Evolutionary conservation across 2,888 invertebrate genomes (phyloP), one percentile per base, ranked within the genome.

Genomic region (Melanophora roralis): DNA sequence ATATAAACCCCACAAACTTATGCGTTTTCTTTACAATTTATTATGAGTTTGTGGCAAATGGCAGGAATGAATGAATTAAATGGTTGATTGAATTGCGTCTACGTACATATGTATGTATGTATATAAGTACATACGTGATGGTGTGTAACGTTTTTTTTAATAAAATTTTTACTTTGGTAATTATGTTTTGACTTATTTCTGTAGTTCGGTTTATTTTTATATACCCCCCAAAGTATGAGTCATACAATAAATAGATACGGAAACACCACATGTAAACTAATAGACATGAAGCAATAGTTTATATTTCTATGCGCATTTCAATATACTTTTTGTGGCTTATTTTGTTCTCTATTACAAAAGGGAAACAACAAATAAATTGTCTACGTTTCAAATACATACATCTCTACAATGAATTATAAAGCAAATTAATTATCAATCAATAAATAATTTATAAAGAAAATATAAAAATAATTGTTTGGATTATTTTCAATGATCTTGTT

Each of bases 261-360:
- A 27, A 27, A 59, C 23, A 64, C 72, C 72, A 60, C 75, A 75
- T 75, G 75, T 60, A 67, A 75, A 51, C 75, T 21, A 53, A 64
- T 64, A 65, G 49, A 49, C 43, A 53, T 68, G 51, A 68, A 75
- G 67, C 67, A 75, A 68, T 57, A 55, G 23, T 12, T 51, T 47
- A 65, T 38, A 59, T 59, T 59, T 59, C 38, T 67, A 53, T 67
- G 67, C 74, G 67, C 67, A 67, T 60, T 60, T 68, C 16, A 43
- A 14, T 43, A 43, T 11, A 19, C 43, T 27, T 51, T 0, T 71
- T 51, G 23, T 4, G 34, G 47, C 32, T 51, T 27, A 27, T 51
- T 51, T 36, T 59, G 47, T 36, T 57, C 14, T 43, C 23, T 27
- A 27, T 27, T 5, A 27, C 27, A 27, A 27, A 27, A 27, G 6